Percentiles rank a stretch among this genome's conserved stretches.
These are phyloP conservation scores for Galeopterus variegatus DNA, from an alignment of 2,113 vertebrate species.

Conservation along the genomic window DNA sequence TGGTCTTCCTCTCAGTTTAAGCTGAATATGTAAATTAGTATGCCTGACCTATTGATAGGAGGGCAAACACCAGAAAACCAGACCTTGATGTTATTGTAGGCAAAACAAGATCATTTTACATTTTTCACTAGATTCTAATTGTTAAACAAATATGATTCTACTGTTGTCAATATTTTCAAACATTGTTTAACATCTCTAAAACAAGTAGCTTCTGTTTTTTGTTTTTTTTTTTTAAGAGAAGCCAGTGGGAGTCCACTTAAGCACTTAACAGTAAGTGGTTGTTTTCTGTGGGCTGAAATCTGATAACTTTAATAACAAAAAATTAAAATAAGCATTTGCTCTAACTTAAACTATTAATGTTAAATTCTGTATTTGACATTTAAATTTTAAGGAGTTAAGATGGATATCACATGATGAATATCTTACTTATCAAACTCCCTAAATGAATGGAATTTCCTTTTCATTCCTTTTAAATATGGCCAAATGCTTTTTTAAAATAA, in stretches of 20 bases:
- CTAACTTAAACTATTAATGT: conserved; percentile 37
- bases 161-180: neutral
- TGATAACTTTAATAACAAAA: conserved; percentile 15
- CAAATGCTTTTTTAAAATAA: neutral
- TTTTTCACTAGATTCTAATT: conserved; percentile 12
- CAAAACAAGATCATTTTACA: conserved; percentile 22
- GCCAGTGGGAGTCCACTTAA: neutral
- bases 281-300: neutral
- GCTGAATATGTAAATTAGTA: neutral
- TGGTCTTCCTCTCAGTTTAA: neutral
- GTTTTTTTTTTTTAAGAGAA: conserved; percentile 1
- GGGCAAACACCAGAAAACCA: neutral
- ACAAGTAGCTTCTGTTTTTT: neutral
- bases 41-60: neutral
- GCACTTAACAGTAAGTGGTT: neutral
- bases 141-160: conserved; percentile 14
- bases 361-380: conserved; percentile 48
- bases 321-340: conserved; percentile 23
- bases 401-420: neutral
- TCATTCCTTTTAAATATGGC: conserved; percentile 35
- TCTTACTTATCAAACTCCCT: neutral
- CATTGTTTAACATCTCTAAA: conserved; percentile 46
- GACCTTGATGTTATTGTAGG: neutral
- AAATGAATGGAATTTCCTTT: conserved; percentile 52
- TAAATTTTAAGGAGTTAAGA: conserved; percentile 38